phyloP scores from a whole-genome alignment of 1,140 invertebrate species.

The Pseudomyrmex gracilis region DNA sequence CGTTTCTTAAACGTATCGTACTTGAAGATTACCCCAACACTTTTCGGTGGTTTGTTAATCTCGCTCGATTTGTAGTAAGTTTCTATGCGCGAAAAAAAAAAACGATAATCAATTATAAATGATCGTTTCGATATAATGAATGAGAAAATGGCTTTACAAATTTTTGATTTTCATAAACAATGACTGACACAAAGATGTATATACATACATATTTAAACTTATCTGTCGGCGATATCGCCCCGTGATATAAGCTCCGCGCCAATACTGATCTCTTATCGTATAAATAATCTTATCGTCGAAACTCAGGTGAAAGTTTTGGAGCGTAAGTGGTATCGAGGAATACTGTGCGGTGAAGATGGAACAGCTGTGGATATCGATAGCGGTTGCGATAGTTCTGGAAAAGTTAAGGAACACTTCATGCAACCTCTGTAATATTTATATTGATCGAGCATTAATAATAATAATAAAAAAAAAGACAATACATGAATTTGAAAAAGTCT shows the following conservation, averaged over 20 bases:
- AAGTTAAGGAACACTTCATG: conserved; percentile 53
- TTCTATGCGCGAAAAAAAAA: not conserved
- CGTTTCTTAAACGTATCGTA: conserved; percentile 27
- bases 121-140: not conserved
- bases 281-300: conserved; percentile 55
- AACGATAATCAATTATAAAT: conserved; percentile 6
- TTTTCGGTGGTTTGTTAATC: conserved; percentile 34
- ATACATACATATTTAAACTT: no score
- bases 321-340: conserved; percentile 50
- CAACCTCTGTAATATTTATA: conserved; percentile 55
- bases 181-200: no score
- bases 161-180: no score
- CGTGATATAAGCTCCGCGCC: no score
- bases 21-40: conserved; percentile 8
- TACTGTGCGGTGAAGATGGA: conserved; percentile 33
- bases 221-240: no score
- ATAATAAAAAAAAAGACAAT: conserved; percentile 23
- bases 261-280: conserved; percentile 30
- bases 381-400: conserved; percentile 56
- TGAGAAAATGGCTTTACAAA: not conserved
- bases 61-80: conserved; percentile 16
- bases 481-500: not conserved
- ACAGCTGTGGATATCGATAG: conserved; percentile 51
- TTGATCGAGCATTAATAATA: conserved; percentile 44
- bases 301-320: conserved; percentile 45